phyloP scores from a whole-genome alignment of 2,113 vertebrate genomes.

The Mystacornis crossleyi region DNA sequence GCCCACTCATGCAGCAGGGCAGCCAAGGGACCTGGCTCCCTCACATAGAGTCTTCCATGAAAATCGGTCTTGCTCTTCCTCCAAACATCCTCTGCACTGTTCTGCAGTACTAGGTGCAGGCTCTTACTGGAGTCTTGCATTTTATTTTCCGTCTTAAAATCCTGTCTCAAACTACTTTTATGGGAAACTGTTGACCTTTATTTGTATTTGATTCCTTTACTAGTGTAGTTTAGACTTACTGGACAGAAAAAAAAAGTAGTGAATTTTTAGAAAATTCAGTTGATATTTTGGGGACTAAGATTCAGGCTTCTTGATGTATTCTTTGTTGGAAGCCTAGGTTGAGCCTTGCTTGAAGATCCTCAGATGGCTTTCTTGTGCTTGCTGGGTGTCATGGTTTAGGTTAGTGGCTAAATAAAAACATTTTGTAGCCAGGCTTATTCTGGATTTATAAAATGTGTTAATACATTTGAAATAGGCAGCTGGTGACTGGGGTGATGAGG shows the following conservation, averaged over 20 bases:
- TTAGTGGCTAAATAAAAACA: background rate
- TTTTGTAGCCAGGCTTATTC: background rate
- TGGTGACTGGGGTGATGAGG: background rate
- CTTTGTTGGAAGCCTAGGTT: background rate
- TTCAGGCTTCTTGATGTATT: background rate
- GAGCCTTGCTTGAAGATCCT: background rate
- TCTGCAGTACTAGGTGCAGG: background rate
- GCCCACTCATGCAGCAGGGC: background rate
- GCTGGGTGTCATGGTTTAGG: background rate
- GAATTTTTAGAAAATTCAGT: background rate
- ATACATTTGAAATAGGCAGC: background rate
- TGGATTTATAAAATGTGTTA: background rate
- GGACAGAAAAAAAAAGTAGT: background rate
- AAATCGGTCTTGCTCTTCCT: background rate
- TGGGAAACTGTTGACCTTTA: background rate
- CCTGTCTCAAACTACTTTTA: background rate
- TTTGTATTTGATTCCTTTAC: background rate
- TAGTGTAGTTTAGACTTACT: background rate
- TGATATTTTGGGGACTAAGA: background rate
- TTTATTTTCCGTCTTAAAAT: background rate
- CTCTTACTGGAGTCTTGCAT: background rate
- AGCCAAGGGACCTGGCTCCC: background rate
- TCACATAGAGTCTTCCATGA: accelerated
- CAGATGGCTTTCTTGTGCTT: background rate
- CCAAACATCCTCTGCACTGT: background rate